phyloP scores from a whole-genome alignment of 2,888 invertebrate genomes.

The Drosophila limbata region DNA sequence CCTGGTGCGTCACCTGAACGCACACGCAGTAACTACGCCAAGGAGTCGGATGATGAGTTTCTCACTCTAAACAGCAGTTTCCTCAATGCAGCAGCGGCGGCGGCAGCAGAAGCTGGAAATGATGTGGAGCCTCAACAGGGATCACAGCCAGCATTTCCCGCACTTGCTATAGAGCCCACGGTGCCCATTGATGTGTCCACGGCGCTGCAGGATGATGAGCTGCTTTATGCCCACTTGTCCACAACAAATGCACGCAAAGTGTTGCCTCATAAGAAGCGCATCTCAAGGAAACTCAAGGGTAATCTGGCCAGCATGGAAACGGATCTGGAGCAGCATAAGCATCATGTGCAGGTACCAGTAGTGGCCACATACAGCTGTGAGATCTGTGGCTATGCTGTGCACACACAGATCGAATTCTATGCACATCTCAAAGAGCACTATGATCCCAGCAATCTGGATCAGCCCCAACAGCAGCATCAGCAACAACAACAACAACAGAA shows the following conservation, averaged over 20 bases:
- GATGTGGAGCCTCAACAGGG: slow-evolving; percentile 39
- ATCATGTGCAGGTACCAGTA: slow-evolving; percentile 36
- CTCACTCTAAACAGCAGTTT: slow-evolving; percentile 68
- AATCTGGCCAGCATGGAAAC: slow-evolving; percentile 69
- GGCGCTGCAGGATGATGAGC: slow-evolving; percentile 58
- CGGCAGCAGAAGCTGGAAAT: slow-evolving; percentile 19
- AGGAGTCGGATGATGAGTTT: slow-evolving; percentile 54
- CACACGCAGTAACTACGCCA: slow-evolving; percentile 26
- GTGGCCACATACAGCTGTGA: slow-evolving; percentile 87
- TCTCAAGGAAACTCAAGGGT: slow-evolving; percentile 90
- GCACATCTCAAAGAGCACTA: slow-evolving; percentile 94
- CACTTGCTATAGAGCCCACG: slow-evolving; percentile 68
- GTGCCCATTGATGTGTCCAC: slow-evolving; percentile 72
- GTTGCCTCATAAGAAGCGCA: slow-evolving; percentile 94
- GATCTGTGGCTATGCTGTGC: slow-evolving; percentile 91
- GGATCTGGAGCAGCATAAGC: slow-evolving; percentile 54
- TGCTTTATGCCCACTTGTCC: slow-evolving; percentile 57
- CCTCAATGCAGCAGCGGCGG: slow-evolving; percentile 33
- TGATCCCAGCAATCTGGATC: slow-evolving; percentile 88
- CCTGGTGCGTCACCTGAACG: slow-evolving; percentile 24
- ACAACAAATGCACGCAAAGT: slow-evolving; percentile 87
- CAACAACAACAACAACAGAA: slow-evolving; percentile 56
- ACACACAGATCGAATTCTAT: slow-evolving; percentile 93
- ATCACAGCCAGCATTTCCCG: slow-evolving; percentile 59
- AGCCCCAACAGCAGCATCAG: slow-evolving; percentile 50